Base-by-base conservation (phyloP, 2,888 invertebrate species). In the Himalopsyche anomala region DNA sequence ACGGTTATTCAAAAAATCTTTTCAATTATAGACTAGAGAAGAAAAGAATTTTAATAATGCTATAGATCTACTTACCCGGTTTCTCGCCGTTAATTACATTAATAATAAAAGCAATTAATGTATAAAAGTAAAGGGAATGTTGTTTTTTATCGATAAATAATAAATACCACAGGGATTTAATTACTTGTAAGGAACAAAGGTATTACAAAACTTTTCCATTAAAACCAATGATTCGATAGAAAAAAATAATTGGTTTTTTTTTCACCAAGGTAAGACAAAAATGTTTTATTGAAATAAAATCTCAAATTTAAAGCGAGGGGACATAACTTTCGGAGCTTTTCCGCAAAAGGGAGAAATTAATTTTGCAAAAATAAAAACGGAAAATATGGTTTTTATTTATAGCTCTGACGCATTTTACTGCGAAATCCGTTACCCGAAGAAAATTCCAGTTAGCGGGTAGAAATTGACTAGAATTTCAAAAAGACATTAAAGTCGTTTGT, bases 401-500 rank as follows among this genome's bases (percentile, higher is more conserved):
- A 62, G 62, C 62, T 28, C 62, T 62, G 62, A 62, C 62, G 62
- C 62, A 28, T 62, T 62, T 62, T 62, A 62, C 62, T 28, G 62
- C 62, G 62, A 19, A 62, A 62, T 62, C 62, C 62, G 62, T 62
- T 19, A 62, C 62, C 19, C 6, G 62, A 62, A 62, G 62, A 62
- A 62, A 62, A 62, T 19, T 62, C 19, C 62, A 28, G 62, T 28
- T 62, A 62, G 62, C 62, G 62, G 62, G 19, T 62, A 62, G 11
- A 62, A 62, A 62, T 62, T 28, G 62, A 62, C 62, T 62, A 62
- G 62, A 28, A 19, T 62, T 62, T 62, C 62, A 62, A 62, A 62
- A 62, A 62, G 62, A 62, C 62, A 62, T 62, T 62, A 62, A 62
- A 62, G 62, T 62, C 62, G 62, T 62, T 62, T 62, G 19, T 62